Base-by-base conservation (phyloP, 2,113 vertebrate genomes). In the Coptodon bakossiorum region DNA sequence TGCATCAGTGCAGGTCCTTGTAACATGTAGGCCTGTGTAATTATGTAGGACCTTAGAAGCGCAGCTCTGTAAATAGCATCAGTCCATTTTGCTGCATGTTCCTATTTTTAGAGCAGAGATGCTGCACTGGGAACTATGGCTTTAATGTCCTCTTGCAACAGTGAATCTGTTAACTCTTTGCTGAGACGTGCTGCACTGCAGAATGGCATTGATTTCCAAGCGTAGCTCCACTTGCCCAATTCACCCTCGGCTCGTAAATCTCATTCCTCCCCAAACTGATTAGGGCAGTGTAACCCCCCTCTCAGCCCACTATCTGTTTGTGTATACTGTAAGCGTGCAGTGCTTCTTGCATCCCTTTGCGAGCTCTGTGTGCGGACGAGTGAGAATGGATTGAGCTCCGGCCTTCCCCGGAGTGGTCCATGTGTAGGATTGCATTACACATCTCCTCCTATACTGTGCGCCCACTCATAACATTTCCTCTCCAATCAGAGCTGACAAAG, bases 41-140 rank as follows among this genome's bases (percentile, higher is more conserved):
- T 88, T 85, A 93, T 83, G 89, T 59, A 71, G 84, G 88, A 88
- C 80, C 91, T 63, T 85, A 85, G 86, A 83, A 92, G 90, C 86
- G 88, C 79, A 40, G 90, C 88, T 93, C 95, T 93, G 91, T 90
- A 96, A 96, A 96, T 96, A 96, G 96, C 95, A 95, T 87, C 91
- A 89, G 88, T 95, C 93, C 93, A 85, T 95, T 95, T 95, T 96
- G 91, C 95, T 95, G 96, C 96, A 95, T 94, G 94, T 82, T 94
- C 91, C 96, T 96, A 97, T 97, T 96, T 96, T 96, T 97, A 96
- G 96, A 89, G 90, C 83, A 8, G 88, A 91, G 92, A 95, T 95
- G 94, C 95, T 93, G 96, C 94, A 92, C 93, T 92, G 95, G 92
- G 91, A 95, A 87, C 89, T 86, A 57, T 91, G 93, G 86, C 93